Conservation (phyloP, 2,113 vertebrate genomes). For the Lophotis ruficrista region DNA sequence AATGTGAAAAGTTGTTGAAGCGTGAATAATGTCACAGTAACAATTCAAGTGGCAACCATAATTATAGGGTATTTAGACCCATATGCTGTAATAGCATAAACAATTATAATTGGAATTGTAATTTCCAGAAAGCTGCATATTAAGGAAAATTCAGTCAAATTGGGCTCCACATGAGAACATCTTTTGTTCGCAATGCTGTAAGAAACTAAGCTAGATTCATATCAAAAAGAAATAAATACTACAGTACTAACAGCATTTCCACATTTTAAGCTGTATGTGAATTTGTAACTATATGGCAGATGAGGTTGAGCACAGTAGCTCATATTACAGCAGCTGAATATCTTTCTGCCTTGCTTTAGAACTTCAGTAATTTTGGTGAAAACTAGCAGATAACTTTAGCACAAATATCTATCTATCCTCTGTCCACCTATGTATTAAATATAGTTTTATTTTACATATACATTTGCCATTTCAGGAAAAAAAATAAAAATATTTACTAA, state of each 20-base stretch:
- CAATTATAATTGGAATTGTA: neutral
- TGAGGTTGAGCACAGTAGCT: neutral
- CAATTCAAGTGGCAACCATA: conserved; percentile 11
- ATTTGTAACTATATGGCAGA: neutral
- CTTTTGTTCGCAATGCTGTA: neutral
- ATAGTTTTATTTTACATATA: neutral
- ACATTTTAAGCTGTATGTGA: neutral
- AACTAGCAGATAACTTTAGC: accelerated
- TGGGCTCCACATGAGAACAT: neutral
- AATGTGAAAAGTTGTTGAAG: neutral
- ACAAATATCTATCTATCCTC: neutral
- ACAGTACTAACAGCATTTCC: neutral
- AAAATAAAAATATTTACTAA: neutral
- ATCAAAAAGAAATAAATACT: neutral
- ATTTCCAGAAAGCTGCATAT: conserved; percentile 1
- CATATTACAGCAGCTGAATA: neutral
- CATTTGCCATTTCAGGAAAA: neutral
- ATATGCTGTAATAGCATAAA: neutral
- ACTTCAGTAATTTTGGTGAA: neutral
- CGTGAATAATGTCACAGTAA: neutral
- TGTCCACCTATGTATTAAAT: neutral
- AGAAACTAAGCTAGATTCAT: neutral
- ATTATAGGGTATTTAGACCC: conserved; percentile 25
- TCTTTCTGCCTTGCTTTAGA: neutral
- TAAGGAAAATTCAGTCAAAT: neutral